phyloP scores from a whole-genome alignment of 2,113 vertebrate species.

The Anoura caudifer region DNA sequence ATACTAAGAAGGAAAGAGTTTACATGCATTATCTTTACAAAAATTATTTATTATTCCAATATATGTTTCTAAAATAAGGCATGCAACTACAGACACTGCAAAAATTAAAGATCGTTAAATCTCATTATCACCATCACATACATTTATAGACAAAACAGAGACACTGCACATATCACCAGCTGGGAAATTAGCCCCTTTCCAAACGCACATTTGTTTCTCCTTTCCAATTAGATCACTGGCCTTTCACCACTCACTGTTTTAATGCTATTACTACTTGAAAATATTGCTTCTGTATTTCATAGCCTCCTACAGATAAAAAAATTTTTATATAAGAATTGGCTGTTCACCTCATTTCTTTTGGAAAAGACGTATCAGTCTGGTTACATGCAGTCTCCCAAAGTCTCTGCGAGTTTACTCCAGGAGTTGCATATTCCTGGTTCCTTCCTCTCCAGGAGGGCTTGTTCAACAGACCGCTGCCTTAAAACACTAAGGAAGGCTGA shows the following conservation, averaged over 20 bases:
- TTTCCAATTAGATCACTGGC: background rate
- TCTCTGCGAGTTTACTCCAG: constrained; percentile 33
- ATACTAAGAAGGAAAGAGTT: background rate
- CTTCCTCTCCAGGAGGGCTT: background rate
- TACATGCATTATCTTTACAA: background rate
- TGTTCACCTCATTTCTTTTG: constrained; percentile 5
- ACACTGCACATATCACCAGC: background rate
- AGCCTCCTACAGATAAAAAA: background rate
- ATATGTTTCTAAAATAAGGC: background rate
- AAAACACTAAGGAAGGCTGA: background rate
- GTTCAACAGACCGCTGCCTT: background rate
- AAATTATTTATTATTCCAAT: background rate
- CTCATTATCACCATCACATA: background rate
- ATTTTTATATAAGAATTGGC: background rate
- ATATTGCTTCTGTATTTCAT: background rate
- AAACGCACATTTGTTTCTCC: background rate
- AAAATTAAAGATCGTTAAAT: background rate
- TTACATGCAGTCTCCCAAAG: background rate
- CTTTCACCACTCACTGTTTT: background rate
- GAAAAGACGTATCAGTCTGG: background rate
- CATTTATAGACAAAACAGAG: background rate
- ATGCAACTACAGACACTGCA: background rate
- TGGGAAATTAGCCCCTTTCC: background rate
- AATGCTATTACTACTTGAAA: background rate
- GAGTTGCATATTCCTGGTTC: constrained; percentile 43